A percentile compares a stretch with the other conserved stretches of the same genome.
These are phyloP conservation scores for Tetrao urogallus DNA, from an alignment of 2,113 vertebrate species.

Conservation along the genomic window DNA sequence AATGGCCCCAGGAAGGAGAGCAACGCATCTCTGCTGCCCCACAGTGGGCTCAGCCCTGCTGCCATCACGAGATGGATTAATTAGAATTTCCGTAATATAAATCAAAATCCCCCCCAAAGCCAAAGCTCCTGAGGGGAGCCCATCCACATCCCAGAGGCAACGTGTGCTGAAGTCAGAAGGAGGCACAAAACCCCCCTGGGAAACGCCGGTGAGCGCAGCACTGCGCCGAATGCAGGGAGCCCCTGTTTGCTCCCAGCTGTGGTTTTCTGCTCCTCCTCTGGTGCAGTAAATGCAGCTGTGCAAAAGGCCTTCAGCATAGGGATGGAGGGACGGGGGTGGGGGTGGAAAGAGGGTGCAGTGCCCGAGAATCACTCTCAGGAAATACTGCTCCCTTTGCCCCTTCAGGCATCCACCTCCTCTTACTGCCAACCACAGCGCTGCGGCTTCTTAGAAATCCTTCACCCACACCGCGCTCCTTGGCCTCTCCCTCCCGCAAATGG, in stretches of 20 bases:
- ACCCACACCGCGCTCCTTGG: background rate
- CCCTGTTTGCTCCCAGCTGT: background rate
- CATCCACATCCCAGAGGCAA: background rate
- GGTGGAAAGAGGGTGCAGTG: background rate
- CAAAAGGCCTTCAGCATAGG: background rate
- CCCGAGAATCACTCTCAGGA: background rate
- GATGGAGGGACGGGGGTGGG: background rate
- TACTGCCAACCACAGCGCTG: background rate
- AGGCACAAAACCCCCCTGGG: background rate
- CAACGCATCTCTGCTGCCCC: too few relatives aligned
- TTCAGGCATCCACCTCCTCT: background rate
- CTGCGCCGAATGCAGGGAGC: background rate
- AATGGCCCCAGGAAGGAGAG: too few relatives aligned
- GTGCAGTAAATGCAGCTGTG: background rate
- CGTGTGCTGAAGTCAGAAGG: background rate
- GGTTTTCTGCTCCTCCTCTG: background rate
- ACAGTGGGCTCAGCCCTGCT: too few relatives aligned
- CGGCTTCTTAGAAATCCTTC: background rate
- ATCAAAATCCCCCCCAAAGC: background rate
- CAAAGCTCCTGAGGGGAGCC: background rate
- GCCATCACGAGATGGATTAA: background rate
- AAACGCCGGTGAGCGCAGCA: fast-evolving
- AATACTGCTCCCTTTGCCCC: background rate
- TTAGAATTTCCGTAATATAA: background rate
- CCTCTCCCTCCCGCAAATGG: background rate